A percentile compares a stretch with the other conserved stretches of the same genome.
Conservation (phyloP, 2,888 invertebrate species). For the Hirtodrosophila histrioides region DNA sequence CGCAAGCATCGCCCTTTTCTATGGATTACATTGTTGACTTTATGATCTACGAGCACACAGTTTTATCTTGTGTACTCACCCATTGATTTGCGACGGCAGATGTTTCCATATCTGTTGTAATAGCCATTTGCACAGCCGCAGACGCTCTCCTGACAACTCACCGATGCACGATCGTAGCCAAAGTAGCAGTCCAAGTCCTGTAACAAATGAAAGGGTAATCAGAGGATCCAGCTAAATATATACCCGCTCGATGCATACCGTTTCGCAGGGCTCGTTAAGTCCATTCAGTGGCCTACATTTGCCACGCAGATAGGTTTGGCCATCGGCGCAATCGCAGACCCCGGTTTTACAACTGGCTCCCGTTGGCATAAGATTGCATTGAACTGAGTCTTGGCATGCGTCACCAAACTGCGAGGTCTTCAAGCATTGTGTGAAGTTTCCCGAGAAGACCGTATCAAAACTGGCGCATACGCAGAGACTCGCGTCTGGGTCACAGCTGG, state of each 20-base stretch:
- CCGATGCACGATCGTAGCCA: constrained; percentile 84
- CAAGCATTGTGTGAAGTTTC: constrained; percentile 81
- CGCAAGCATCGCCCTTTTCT: constrained; percentile 82
- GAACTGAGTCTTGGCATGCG: constrained; percentile 82
- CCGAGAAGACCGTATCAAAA: constrained; percentile 81
- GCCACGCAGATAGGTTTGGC: constrained; percentile 83
- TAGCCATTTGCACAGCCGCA: constrained; percentile 84
- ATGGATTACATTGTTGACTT: too few relatives aligned
- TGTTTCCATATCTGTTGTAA: constrained; percentile 84
- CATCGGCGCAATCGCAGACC: constrained; percentile 84
- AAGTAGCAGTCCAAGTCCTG: constrained; percentile 83
- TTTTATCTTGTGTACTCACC: constrained; percentile 57
- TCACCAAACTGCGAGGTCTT: constrained; percentile 83
- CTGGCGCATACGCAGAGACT: constrained; percentile 77
- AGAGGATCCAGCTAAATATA: background rate
- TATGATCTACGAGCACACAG: too few relatives aligned
- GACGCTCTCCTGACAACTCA: constrained; percentile 81
- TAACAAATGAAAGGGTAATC: background rate
- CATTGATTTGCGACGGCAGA: constrained; percentile 84
- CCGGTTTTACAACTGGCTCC: constrained; percentile 84
- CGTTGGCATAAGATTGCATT: constrained; percentile 85
- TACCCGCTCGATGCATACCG: constrained; percentile 52
- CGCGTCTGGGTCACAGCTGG: constrained; percentile 73
- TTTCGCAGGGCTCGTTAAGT: constrained; percentile 80
- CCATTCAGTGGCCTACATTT: constrained; percentile 82